Evolutionary conservation across 2,797 vertebrate species (phyloP).

Genomic region (Carapus acus): DNA sequence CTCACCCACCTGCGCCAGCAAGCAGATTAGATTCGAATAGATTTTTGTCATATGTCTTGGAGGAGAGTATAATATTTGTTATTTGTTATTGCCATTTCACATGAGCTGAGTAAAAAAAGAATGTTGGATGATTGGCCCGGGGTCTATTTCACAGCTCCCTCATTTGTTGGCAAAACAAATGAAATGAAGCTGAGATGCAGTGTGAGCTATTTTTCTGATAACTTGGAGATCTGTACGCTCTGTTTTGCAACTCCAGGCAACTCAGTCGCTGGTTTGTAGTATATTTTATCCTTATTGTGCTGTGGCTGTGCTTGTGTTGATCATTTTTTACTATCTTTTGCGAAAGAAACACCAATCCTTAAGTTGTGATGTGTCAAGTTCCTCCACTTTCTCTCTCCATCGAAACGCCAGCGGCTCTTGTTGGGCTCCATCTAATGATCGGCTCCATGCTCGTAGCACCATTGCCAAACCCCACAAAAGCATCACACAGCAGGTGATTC

Average conservation of each 20-base stretch:
- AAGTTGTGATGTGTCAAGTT: no score
- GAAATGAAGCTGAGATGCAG: slow-evolving; percentile 35
- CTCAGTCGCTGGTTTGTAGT: slow-evolving; percentile 38
- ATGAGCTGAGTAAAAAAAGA: slow-evolving; percentile 43
- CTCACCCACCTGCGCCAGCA: slow-evolving; percentile 14
- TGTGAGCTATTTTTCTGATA: slow-evolving; percentile 58
- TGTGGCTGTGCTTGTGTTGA: slow-evolving; percentile 8
- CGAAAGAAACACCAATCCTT: no score
- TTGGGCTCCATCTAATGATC: no score
- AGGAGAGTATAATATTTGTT: slow-evolving; percentile 13
- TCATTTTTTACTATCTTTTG: neutral
- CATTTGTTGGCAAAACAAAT: slow-evolving; percentile 33
- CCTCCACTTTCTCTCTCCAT: no score
- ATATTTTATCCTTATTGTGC: slow-evolving; percentile 34
- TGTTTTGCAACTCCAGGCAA: slow-evolving; percentile 52
- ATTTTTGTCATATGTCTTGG: slow-evolving; percentile 30
- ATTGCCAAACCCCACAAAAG: no score
- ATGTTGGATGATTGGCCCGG: slow-evolving; percentile 45
- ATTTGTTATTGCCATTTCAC: slow-evolving; percentile 49
- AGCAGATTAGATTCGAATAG: slow-evolving; percentile 8
- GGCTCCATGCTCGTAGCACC: no score
- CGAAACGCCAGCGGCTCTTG: no score
- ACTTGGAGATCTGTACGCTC: slow-evolving; percentile 48
- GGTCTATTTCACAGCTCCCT: slow-evolving; percentile 35
- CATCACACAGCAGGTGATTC: slow-evolving; percentile 20